phyloP scores from a whole-genome alignment of 1,140 invertebrate species.

The Bombus waltoni region DNA sequence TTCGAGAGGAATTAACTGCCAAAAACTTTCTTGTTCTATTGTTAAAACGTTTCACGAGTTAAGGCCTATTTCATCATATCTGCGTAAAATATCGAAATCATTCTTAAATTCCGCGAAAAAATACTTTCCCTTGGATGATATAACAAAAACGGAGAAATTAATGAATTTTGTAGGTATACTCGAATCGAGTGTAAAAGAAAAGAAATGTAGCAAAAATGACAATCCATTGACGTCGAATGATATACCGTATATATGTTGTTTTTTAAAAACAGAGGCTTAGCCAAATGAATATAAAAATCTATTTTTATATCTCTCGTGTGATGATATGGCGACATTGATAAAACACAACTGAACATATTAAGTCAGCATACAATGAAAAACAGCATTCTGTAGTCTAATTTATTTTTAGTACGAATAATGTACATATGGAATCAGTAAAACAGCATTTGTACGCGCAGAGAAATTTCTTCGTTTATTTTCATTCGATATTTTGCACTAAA shows the following conservation, averaged over 20 bases:
- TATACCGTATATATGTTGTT: constrained; percentile 22
- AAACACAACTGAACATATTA: constrained; percentile 8
- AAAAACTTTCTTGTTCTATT: background rate
- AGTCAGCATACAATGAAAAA: background rate
- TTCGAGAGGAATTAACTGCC: background rate
- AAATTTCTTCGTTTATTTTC: constrained; percentile 4
- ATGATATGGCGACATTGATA: constrained; percentile 15
- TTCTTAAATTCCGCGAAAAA: background rate
- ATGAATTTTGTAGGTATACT: background rate
- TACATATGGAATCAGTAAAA: background rate
- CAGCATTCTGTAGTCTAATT: constrained; percentile 8
- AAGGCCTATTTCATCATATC: constrained; percentile 1
- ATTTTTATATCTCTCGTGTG: constrained; percentile 44
- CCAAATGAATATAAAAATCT: constrained; percentile 36
- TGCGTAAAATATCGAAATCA: background rate
- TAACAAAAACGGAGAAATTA: background rate
- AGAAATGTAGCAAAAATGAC: constrained; percentile 16
- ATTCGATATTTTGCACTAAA: background rate
- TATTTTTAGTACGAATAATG: background rate
- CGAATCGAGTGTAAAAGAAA: background rate
- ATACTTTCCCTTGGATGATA: background rate
- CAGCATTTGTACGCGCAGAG: background rate
- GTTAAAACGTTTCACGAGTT: constrained; percentile 4
- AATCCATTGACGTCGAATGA: constrained; percentile 24
- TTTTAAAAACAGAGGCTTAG: constrained; percentile 24